Conservation (phyloP, 2,888 invertebrate species). For the Marronus borbonicus region DNA sequence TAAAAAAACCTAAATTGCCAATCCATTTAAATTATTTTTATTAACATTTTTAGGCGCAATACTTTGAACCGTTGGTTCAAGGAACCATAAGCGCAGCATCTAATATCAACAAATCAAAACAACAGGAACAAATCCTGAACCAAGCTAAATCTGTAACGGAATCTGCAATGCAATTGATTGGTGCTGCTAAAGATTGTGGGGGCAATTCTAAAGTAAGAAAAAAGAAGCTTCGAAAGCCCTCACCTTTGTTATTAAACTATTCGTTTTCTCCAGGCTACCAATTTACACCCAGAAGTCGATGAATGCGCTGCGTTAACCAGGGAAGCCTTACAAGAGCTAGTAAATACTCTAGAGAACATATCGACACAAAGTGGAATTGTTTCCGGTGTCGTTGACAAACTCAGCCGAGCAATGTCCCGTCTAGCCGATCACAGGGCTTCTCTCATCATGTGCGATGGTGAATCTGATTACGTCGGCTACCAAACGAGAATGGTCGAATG, state of each 20-base stretch:
- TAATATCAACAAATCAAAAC: conserved; percentile 88
- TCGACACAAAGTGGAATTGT: conserved; percentile 93
- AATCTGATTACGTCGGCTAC: conserved; percentile 90
- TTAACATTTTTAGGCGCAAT: conserved; percentile 73
- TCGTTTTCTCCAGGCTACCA: conserved; percentile 75
- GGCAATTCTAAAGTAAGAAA: conserved; percentile 88
- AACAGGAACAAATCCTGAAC: conserved; percentile 90
- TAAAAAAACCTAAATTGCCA: conserved; percentile 58
- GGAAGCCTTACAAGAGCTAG: conserved; percentile 87
- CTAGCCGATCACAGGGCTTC: conserved; percentile 85
- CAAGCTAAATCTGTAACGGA: conserved; percentile 96
- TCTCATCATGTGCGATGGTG: conserved; percentile 79
- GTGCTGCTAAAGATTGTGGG: conserved; percentile 89
- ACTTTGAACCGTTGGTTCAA: conserved; percentile 89
- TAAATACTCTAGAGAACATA: conserved; percentile 84
- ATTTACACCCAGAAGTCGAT: conserved; percentile 88
- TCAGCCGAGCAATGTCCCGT: conserved; percentile 90
- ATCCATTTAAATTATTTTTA: neutral
- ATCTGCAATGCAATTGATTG: conserved; percentile 88
- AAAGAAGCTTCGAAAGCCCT: neutral
- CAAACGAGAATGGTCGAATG: conserved; percentile 97
- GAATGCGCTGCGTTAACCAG: conserved; percentile 84
- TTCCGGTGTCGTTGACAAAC: conserved; percentile 89
- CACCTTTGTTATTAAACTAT: neutral
- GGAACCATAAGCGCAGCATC: conserved; percentile 92